Base-by-base conservation (phyloP, 2,888 invertebrate genomes). In the Smittia aterrima region DNA sequence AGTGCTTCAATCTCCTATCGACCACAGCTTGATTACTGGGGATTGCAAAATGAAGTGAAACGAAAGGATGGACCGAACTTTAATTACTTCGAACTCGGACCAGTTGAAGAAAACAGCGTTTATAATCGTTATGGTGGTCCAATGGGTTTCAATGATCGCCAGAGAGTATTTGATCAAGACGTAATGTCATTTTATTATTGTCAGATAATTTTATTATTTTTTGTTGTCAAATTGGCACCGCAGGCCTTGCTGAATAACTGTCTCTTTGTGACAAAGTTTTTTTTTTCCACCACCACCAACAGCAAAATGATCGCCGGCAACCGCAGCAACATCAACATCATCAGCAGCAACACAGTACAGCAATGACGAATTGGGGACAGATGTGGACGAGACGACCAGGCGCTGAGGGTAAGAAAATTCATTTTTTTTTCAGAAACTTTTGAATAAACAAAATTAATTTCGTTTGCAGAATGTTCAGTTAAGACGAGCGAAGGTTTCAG, bases 401-500 rank as follows among this genome's bases (percentile, higher is more conserved):
- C 67, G 79, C 80, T 66, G 83, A 83, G 79, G 83, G 83, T 83
- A 77, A 58, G 16, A 18, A 9, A 32, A 47, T 47, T 47, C 16
- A 3, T 4, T 6, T 58, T 58, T 58, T n/a, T n/a, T n/a, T n/a
- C n/a, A n/a, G n/a, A n/a, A n/a, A 24, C 66, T 67, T 53, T 27
- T 18, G 27, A 47, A 40, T 16, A 25, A 47, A 73, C 25, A 66
- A 27, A 74, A 27, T 20, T 20, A 13, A 47, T 38, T 27, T 58
- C 41, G 54, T 47, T 16, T 18, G 13, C 62, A 89, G 92, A 92
- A 78, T 93, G 93, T 78, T 92, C 92, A 0, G 86, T 91, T 0
- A 87, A 91, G 77, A 87, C 89, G 0, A 87, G 89, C 1, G 88
- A 90, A 3, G 93, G 93, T 0, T 92, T 92, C 84, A 87, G 90